Evolutionary conservation across 2,113 vertebrate species (phyloP).

Genomic region (Crotalus viridis): DNA sequence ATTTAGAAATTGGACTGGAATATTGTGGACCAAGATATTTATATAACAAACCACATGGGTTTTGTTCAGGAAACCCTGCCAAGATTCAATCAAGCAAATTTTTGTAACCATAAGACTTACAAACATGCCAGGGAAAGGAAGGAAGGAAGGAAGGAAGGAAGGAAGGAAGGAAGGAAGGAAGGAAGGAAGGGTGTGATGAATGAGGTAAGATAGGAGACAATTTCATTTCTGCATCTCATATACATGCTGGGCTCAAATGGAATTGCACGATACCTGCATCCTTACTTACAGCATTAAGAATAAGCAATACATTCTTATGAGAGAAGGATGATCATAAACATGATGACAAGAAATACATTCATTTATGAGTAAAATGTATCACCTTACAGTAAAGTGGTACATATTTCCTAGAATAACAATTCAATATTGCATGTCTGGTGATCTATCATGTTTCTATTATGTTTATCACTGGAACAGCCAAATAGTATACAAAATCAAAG

Average conservation of each 20-base stretch:
- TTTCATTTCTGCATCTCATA: background rate
- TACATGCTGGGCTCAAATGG: background rate
- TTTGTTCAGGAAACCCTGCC: background rate
- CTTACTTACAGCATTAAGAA: conserved; percentile 29
- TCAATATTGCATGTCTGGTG: background rate
- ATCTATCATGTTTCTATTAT: background rate
- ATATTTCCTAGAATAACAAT: background rate
- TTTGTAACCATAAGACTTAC: background rate
- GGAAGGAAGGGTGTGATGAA: background rate
- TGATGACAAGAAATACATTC: conserved; percentile 29
- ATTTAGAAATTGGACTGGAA: background rate
- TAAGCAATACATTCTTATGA: conserved; percentile 53
- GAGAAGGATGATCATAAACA: conserved; percentile 37
- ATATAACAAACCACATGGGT: background rate
- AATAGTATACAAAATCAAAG: background rate
- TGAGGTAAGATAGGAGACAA: background rate
- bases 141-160: background rate
- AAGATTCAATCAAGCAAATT: background rate
- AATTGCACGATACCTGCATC: background rate
- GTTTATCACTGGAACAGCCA: background rate
- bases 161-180: background rate
- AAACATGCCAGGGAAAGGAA: background rate
- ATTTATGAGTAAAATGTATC: background rate
- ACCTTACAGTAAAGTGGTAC: background rate
- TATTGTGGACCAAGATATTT: background rate